Base-by-base conservation (phyloP, 2,888 invertebrate genomes). In the Aradus depressus region DNA sequence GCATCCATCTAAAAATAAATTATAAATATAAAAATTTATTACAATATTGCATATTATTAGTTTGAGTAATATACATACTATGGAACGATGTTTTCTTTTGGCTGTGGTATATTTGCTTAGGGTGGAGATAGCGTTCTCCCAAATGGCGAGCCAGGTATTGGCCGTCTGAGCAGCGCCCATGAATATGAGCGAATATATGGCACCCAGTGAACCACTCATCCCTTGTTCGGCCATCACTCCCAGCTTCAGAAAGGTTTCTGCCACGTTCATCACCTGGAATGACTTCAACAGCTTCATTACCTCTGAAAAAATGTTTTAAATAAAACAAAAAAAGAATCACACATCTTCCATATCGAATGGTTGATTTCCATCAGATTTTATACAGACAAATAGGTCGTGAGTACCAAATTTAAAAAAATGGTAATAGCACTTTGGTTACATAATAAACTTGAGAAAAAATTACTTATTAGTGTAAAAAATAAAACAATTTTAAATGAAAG, bases 131-230 rank as follows among this genome's bases (percentile, higher is more conserved):
- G 76, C 79, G 18, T 64, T 67, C 31, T 70, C 65, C 67, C 76
- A 73, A 1, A 78, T 77, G 0, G 63, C 56, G 4, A 71, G 60
- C 81, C 81, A 82, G 0, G 70, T 62, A 34, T 61, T 61, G 19
- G 64, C 56, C 3, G 50, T 50, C 18, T 51, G 43, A 5, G 71
- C 58, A 14, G 65, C 63, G 42, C 66, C 65, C 6, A 64, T 64
- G 2, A 89, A 75, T 53, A 86, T 75, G 54, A 89, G 70, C 54
- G 83, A 79, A 68, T 87, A 88, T 41, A 89, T 71, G 1, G 81
- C 86, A 1, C 88, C 88, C 0, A 84, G 79, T 0, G 83, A 80
- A 1, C 88, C 87, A 1, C 84, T 86, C 76, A 87, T 81, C 39
- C 72, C 70, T 18, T 73, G 74, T 63, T 85, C 84, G 0, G 81